Conservation (phyloP, 2,797 vertebrate species). For the Pseudomugil tenellus region DNA sequence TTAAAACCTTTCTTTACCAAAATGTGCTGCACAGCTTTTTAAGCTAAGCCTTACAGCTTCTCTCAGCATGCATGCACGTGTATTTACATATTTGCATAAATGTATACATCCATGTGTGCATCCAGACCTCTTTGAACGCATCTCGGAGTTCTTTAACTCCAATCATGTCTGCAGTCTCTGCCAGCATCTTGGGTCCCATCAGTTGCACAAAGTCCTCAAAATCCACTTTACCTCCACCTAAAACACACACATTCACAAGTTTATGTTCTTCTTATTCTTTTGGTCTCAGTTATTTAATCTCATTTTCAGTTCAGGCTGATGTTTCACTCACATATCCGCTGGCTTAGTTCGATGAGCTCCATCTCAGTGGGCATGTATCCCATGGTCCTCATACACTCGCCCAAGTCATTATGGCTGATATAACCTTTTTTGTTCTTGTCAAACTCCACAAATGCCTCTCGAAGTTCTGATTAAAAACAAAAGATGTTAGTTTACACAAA, state of each 20-base stretch:
- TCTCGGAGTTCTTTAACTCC: conserved; percentile 93
- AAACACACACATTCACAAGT: conserved; percentile 14
- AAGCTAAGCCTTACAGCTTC: no score
- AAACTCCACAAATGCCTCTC: conserved; percentile 93
- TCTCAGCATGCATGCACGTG: no score
- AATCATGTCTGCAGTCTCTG: conserved; percentile 95
- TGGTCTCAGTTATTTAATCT: background rate
- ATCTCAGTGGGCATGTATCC: conserved; percentile 99
- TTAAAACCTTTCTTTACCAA: no score
- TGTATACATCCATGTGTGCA: no score
- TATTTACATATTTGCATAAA: background rate
- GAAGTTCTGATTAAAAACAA: conserved; percentile 84
- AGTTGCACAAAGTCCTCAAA: conserved; percentile 96
- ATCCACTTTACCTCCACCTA: conserved; percentile 90
- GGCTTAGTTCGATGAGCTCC: conserved; percentile 97
- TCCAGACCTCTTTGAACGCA: conserved; percentile 88
- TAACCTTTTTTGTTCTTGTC: conserved; percentile 91
- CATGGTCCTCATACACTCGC: conserved; percentile 97
- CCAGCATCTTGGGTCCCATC: conserved; percentile 97
- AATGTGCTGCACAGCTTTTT: no score
- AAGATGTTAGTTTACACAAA: background rate
- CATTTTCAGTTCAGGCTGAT: background rate
- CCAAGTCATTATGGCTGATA: conserved; percentile 91
- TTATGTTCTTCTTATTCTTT: background rate
- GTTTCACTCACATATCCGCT: conserved; percentile 89